Evolutionary conservation across 2,888 invertebrate genomes (phyloP).

Genomic region (Synergus umbraculus): DNA sequence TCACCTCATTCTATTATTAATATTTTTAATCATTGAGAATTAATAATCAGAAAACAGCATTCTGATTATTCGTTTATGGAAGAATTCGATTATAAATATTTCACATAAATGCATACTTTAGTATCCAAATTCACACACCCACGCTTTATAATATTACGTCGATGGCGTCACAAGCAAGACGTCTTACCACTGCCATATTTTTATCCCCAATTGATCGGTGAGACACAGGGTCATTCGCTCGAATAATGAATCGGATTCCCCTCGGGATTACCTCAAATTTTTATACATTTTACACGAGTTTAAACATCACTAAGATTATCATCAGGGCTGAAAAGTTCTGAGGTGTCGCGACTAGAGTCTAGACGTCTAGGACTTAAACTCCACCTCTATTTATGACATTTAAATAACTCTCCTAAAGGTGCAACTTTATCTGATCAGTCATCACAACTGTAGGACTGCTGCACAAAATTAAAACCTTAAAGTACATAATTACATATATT

Average conservation of each 20-base stretch:
- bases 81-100: not conserved
- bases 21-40: no score
- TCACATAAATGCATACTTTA: not conserved
- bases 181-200: constrained; percentile 49
- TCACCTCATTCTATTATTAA: no score
- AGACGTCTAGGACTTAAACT: not conserved
- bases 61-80: no score
- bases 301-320: not conserved
- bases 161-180: not conserved
- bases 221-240: constrained; percentile 49
- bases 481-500: not conserved
- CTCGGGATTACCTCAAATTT: not conserved
- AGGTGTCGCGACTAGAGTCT: not conserved
- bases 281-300: not conserved
- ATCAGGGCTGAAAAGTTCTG: not conserved
- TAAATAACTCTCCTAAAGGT: constrained; percentile 1
- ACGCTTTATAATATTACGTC: not conserved
- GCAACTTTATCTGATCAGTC: not conserved
- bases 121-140: not conserved
- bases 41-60: no score
- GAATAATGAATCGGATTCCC: not conserved
- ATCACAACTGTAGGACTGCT: not conserved
- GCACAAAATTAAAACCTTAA: not conserved
- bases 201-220: constrained; percentile 59
- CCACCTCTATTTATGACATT: not conserved